Evolutionary conservation across 2,797 vertebrate species (phyloP).

Genomic region (Coendou prehensilis): DNA sequence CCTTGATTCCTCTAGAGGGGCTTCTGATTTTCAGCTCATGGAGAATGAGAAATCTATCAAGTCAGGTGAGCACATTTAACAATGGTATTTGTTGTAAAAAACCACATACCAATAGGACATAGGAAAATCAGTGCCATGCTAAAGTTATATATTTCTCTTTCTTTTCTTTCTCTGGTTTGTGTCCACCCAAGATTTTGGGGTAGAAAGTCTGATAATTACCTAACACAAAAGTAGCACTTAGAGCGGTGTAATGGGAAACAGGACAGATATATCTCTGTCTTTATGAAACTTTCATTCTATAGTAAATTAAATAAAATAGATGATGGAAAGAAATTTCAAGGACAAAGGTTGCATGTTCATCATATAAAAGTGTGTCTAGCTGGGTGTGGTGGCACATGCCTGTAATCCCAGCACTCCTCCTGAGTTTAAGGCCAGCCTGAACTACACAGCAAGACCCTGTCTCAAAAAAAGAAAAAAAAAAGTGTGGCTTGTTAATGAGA

Average conservation of each 20-base stretch:
- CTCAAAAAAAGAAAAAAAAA: neutral
- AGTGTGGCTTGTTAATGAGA: neutral
- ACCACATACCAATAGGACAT: fast-evolving
- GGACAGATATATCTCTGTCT: neutral
- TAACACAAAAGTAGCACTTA: neutral
- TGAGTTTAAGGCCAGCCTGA: neutral
- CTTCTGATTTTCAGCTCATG: neutral
- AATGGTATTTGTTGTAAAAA: neutral
- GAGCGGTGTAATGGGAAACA: neutral
- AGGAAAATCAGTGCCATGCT: neutral
- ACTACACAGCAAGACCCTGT: neutral
- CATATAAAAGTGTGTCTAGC: neutral
- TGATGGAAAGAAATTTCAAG: neutral
- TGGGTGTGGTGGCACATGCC: neutral
- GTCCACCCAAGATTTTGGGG: neutral
- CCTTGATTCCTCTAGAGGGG: neutral
- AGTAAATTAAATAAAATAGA: neutral
- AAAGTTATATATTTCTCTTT: neutral
- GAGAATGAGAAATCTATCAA: neutral
- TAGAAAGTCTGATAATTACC: neutral
- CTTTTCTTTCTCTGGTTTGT: neutral
- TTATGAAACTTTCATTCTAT: neutral
- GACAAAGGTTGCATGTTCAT: neutral
- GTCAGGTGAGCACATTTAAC: neutral
- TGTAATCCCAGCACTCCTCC: neutral